A percentile compares a stretch with the other conserved stretches of the same genome.
These are phyloP conservation scores for Metaphire vulgaris DNA, from an alignment of 1,140 invertebrate genomes.

Conservation along the genomic window DNA sequence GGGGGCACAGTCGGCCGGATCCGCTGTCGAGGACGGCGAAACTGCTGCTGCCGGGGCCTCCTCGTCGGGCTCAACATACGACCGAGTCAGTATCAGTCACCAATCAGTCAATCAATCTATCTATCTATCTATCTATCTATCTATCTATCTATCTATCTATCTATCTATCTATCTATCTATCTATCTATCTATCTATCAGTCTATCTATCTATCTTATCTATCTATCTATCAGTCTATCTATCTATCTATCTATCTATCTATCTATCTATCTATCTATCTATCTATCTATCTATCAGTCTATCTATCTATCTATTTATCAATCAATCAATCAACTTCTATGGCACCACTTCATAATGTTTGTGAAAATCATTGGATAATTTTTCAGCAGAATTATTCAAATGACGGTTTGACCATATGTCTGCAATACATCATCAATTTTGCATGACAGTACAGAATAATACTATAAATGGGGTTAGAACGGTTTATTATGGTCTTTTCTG, in stretches of 20 bases:
- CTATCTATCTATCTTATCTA: too few relatives aligned
- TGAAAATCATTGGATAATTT: background rate
- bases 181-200: background rate
- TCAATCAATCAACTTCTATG: too few relatives aligned
- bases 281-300: slow-evolving; percentile 1
- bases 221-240: too few relatives aligned
- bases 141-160: background rate
- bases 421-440: background rate
- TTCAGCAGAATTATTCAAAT: background rate
- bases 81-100: too few relatives aligned
- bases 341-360: too few relatives aligned
- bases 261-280: background rate
- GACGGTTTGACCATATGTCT: background rate
- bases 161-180: background rate
- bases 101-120: slow-evolving; percentile 3
- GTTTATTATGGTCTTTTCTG: background rate
- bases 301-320: too few relatives aligned
- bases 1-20: too few relatives aligned
- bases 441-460: background rate
- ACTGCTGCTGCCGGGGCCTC: too few relatives aligned
- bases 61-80: too few relatives aligned
- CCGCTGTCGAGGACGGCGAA: too few relatives aligned
- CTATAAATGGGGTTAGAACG: background rate
- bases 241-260: background rate
- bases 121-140: background rate